Base-by-base conservation (phyloP, 2,888 invertebrate genomes). In the Acanthacorydalis orientalis region DNA sequence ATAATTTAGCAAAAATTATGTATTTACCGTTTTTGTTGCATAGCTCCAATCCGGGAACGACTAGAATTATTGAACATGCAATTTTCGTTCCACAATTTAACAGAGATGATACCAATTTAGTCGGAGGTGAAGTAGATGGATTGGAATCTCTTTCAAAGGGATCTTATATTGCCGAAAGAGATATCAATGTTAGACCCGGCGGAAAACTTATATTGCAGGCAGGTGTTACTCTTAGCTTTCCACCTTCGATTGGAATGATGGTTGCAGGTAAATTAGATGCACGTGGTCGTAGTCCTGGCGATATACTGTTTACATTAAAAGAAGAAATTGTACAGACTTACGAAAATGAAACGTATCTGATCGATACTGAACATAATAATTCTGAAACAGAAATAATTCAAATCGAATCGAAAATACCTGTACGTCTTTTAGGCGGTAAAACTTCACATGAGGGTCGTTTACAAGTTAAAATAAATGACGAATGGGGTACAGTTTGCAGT, bases 401-500 rank as follows among this genome's bases (percentile, higher is more conserved):
- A 52, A 65, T 73, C 7, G 78, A 78, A 56, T 74, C 80, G 1
- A 66, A 74, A 45, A 69, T 80, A 1, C 82, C 84, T 1, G 81
- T 93, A 7, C 73, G 91, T 52, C 69, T 95, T 34, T 70, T 88
- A 1, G 90, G 90, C 15, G 92, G 92, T 1, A 72, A 75, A 51
- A 81, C 82, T 2, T 77, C 77, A 46, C 75, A 79, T 37, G 92
- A 95, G 69, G 98, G 98, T 1, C 74, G 95, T 53, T 63, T 91
- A 35, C 88, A 90, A 70, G 77, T 96, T 0, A 77, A 80, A 57
- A 70, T 95, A 8, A 78, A 85, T 50, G 83, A 83, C 1, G 79
- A 81, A 61, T 97, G 97, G 97, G 97, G 97, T 34, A 96, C 96
- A 0, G 89, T 98, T 1, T 98, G 98, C 62, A 89, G 89, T 65